Percentiles rank a stretch among this genome's conserved stretches.
phyloP scores from a whole-genome alignment of 1,140 invertebrate genomes.

The Holcopasites calliopsidis region DNA sequence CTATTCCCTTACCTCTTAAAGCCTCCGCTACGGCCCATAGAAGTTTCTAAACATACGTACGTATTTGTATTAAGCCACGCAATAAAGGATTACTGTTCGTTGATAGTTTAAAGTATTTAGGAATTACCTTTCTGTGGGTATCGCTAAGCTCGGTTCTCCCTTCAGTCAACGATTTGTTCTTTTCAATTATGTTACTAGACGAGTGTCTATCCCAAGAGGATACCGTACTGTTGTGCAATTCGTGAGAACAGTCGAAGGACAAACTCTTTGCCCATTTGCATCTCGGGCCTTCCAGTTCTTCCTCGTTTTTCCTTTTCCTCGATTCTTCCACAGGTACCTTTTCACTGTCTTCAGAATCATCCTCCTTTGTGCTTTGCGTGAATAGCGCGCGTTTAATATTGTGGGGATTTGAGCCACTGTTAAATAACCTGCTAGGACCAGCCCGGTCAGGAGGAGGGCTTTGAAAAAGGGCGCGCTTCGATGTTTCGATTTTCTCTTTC shows the following conservation, averaged over 20 bases:
- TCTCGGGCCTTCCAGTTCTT: slow-evolving; percentile 77
- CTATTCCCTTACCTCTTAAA: slow-evolving; percentile 83
- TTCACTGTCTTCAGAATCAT: slow-evolving; percentile 44
- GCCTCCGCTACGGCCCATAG: slow-evolving; percentile 86
- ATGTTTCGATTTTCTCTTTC: slow-evolving; percentile 76
- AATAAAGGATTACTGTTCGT: neutral
- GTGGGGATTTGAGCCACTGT: slow-evolving; percentile 60
- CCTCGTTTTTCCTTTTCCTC: slow-evolving; percentile 80
- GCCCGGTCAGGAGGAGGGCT: slow-evolving; percentile 79
- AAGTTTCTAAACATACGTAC: slow-evolving; percentile 82
- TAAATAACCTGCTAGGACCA: slow-evolving; percentile 69
- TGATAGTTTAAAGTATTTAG: neutral
- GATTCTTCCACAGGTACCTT: slow-evolving; percentile 59
- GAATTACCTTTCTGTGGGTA: slow-evolving; percentile 82
- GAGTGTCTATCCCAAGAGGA: slow-evolving; percentile 64
- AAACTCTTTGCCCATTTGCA: slow-evolving; percentile 82
- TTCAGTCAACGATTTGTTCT: slow-evolving; percentile 43
- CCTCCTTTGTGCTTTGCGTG: slow-evolving; percentile 77
- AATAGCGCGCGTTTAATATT: slow-evolving; percentile 83
- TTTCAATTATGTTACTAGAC: slow-evolving; percentile 53
- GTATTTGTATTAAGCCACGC: slow-evolving; percentile 13
- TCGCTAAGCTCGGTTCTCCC: slow-evolving; percentile 80
- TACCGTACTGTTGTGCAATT: slow-evolving; percentile 53
- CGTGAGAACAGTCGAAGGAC: slow-evolving; percentile 80
- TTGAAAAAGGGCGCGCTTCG: slow-evolving; percentile 84